Base-by-base conservation (phyloP, 1,140 invertebrate genomes). In the Calephelis nemesis region DNA sequence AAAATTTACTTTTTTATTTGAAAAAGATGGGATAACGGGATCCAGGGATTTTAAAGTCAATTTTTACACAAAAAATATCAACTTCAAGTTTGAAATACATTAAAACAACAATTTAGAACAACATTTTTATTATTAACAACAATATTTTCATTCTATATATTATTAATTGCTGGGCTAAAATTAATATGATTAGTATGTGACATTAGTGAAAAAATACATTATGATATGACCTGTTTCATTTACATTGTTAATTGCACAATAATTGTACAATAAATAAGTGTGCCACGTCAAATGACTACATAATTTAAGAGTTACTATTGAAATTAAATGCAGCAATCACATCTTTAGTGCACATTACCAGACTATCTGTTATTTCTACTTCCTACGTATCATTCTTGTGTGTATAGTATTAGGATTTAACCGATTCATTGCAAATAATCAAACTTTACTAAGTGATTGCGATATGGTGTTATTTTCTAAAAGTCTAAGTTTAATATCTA, bases 1-100 rank as follows among this genome's bases (percentile, higher is more conserved):
- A 30, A 30, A 30, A 30, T 30, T 30, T 30, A 30, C 4, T 30
- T 30, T 30, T 4, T 30, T 30, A 30, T 30, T 30, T 30, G 30
- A 30, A 30, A 30, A 30, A 30, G 30, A 30, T 1, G 30, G 30
- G 30, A 30, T 30, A 30, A 19, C 15, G 15, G 30, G 4, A 30
- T 1, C 3, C 3, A 30, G 30, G 30, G 30, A 30, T 4, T 30
- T 30, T 4, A 4, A 30, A 30, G 30, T 30, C 2, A 4, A 30
- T 4, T 30, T 30, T 30, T 30, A 4, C 30, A 30, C 30, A 30
- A 30, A 30, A 30, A 4, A 30, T 2, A 30, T 30, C 30, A 30
- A 30, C 30, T 30, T 30, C 30, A 4, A 79, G 64, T 74, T 75
- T 76, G 69, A 76, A 66, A 72, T 19, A 45, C 42, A 58, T 58